phyloP scores from a whole-genome alignment of 64 coral and sea anemone genomes.

The Platygyra sinensis region DNA sequence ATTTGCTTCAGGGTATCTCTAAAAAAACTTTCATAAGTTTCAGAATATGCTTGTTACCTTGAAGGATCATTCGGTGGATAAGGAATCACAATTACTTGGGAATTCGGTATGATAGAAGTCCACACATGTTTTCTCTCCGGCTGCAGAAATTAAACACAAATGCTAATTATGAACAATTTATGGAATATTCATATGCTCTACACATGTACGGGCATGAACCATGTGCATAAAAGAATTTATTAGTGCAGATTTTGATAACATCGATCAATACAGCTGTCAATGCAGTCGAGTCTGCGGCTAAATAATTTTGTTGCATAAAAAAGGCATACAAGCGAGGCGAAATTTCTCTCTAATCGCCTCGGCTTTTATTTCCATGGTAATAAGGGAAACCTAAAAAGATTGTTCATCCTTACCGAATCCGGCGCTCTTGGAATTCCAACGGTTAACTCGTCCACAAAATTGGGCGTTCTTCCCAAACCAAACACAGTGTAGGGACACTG shows the following conservation, averaged over 20 bases:
- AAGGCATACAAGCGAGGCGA: no score
- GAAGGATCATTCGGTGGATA: conserved; percentile 71
- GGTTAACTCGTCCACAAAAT: conserved; percentile 91
- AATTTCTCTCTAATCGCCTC: no score
- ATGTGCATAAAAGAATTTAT: no score
- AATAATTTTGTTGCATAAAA: no score
- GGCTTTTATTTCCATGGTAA: no score
- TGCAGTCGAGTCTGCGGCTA: no score
- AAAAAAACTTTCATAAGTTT: neutral
- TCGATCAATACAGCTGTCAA: no score
- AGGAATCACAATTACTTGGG: conserved; percentile 95
- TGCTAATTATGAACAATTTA: neutral
- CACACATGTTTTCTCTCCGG: conserved; percentile 64
- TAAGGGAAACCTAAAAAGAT: no score
- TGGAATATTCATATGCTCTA: neutral
- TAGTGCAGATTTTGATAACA: no score
- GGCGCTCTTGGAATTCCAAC: conserved; percentile 84
- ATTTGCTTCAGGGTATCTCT: no score
- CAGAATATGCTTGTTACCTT: neutral
- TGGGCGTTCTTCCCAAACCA: conserved; percentile 92
- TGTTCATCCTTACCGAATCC: conserved; percentile 60
- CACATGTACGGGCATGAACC: no score
- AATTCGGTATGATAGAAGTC: conserved; percentile 92
- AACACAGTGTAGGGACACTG: conserved; percentile 88
- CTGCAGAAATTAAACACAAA: conserved; percentile 35